Evolutionary conservation across 2,888 invertebrate genomes (phyloP).

Genomic region (Microctonus hyperodae): DNA sequence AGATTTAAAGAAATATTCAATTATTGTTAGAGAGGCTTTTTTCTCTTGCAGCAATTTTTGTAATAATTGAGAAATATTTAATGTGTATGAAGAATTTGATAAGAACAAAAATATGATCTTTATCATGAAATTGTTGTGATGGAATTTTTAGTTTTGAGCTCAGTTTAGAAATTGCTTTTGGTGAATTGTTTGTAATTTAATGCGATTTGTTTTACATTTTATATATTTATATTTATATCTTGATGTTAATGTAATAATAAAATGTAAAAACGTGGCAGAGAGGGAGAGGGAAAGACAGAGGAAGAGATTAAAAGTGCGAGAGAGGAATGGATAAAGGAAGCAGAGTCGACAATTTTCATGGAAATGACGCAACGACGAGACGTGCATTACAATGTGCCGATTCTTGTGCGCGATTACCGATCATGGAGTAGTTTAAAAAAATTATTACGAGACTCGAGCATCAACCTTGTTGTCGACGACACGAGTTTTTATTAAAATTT

Average conservation of each 20-base stretch:
- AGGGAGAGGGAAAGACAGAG: not conserved
- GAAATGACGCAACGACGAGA: slow-evolving; percentile 31
- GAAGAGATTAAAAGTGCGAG: no score
- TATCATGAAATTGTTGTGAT: not conserved
- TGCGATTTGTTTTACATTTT: not conserved
- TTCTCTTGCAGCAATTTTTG: no score
- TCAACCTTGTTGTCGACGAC: not conserved
- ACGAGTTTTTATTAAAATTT: slow-evolving; percentile 2
- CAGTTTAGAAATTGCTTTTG: not conserved
- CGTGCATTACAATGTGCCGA: slow-evolving; percentile 23
- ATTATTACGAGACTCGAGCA: slow-evolving; percentile 9
- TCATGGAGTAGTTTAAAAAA: slow-evolving; percentile 14
- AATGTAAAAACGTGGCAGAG: no score
- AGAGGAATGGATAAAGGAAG: slow-evolving; percentile 2
- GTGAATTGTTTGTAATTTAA: not conserved
- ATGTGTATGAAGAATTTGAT: not conserved
- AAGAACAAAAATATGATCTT: not conserved
- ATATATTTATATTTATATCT: not conserved
- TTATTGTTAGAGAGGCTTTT: no score
- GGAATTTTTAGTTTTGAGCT: not conserved
- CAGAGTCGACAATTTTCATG: slow-evolving; percentile 20
- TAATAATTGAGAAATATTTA: no score
- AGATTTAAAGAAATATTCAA: no score
- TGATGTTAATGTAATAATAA: no score
- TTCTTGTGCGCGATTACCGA: slow-evolving; percentile 11